These are phyloP conservation scores for Holotrichia oblita DNA, from an alignment of 1,140 invertebrate genomes.

Conservation along the genomic window DNA sequence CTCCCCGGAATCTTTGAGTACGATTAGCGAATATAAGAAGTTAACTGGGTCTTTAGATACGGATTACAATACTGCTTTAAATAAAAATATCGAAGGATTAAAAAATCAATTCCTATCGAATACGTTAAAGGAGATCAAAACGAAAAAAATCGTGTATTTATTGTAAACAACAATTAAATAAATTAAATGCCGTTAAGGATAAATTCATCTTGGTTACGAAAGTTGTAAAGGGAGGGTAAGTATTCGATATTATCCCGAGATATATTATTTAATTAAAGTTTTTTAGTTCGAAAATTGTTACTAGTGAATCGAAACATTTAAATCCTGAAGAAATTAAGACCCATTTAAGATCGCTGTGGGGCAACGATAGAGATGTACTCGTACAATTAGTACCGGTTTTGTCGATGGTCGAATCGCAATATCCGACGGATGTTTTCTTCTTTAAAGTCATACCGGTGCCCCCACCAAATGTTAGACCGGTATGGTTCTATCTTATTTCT, in stretches of 20 bases:
- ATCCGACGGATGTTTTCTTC: constrained; percentile 91
- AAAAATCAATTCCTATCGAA: constrained; percentile 69
- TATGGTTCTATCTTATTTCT: constrained; percentile 58
- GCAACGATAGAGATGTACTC: constrained; percentile 78
- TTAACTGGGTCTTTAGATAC: constrained; percentile 41
- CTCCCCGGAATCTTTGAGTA: constrained; percentile 46
- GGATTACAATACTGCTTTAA: constrained; percentile 54
- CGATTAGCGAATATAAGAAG: constrained; percentile 47
- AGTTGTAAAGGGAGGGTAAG: constrained; percentile 55
- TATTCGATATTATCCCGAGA: constrained; percentile 53
- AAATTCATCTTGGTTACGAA: constrained; percentile 66
- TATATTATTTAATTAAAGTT: not conserved
- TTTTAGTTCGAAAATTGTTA: constrained; percentile 42
- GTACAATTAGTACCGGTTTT: constrained; percentile 79
- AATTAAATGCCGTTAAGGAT: constrained; percentile 69
- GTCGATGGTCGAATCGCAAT: constrained; percentile 63
- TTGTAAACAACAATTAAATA: constrained; percentile 69
- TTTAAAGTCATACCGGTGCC: constrained; percentile 85
- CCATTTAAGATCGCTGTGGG: constrained; percentile 80
- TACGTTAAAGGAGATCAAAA: constrained; percentile 66
- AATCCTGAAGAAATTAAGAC: constrained; percentile 64
- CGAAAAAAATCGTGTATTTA: constrained; percentile 69
- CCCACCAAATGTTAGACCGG: constrained; percentile 86
- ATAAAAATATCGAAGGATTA: constrained; percentile 71
- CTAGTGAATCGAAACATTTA: constrained; percentile 57